Conservation (phyloP, 2,888 invertebrate species). For the Drosophila fungiperda region DNA sequence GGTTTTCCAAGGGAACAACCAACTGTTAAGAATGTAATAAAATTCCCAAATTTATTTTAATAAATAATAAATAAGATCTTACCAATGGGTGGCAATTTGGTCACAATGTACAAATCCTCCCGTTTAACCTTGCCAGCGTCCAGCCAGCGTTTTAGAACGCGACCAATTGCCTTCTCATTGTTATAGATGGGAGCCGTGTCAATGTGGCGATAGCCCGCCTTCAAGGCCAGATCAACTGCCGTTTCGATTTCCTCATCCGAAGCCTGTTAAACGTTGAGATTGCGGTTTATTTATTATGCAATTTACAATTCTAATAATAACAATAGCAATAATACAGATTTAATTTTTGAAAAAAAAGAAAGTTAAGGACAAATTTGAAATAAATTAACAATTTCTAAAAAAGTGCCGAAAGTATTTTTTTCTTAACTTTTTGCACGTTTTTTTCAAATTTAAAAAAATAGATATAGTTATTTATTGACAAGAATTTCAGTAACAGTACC, state of each 20-base stretch:
- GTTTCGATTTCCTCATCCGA: conserved; percentile 88
- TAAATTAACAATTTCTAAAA: no score
- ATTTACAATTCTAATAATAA: not conserved
- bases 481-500: not conserved
- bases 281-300: conserved; percentile 41
- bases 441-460: not conserved
- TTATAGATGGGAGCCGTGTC: conserved; percentile 92
- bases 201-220: conserved; percentile 93
- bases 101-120: conserved; percentile 93
- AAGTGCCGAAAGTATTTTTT: not conserved
- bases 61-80: conserved; percentile 43
- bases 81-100: conserved; percentile 91
- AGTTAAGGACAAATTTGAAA: not conserved
- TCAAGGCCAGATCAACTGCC: conserved; percentile 89
- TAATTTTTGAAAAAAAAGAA: not conserved
- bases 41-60: no score
- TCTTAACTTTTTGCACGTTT: not conserved
- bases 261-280: conserved; percentile 85
- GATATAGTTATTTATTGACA: not conserved
- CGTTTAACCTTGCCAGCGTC: conserved; percentile 89
- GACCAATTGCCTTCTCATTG: conserved; percentile 91
- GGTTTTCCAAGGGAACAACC: not conserved
- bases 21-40: not conserved
- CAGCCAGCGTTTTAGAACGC: conserved; percentile 90
- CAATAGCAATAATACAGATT: no score